Evolutionary conservation across 2,888 invertebrate species (phyloP).

Genomic region (Arge pagana): DNA sequence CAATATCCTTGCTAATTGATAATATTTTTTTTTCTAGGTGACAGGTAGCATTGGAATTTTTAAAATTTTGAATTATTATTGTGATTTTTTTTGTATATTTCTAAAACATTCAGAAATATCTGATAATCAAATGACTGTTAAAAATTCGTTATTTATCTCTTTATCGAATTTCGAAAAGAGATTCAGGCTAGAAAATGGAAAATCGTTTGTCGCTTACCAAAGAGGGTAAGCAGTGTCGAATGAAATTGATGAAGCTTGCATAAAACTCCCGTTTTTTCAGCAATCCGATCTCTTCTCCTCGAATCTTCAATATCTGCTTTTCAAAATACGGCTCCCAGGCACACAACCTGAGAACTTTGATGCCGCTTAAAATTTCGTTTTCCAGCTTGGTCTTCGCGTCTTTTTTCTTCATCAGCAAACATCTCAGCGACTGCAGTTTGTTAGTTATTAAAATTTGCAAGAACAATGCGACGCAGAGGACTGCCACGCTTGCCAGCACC

Average conservation of each 20-base stretch:
- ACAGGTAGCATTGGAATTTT: too few relatives aligned
- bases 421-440: constrained; percentile 78
- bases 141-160: too few relatives aligned
- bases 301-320: constrained; percentile 82
- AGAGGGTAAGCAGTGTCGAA: constrained; percentile 95
- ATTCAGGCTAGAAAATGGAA: too few relatives aligned
- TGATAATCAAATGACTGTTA: too few relatives aligned
- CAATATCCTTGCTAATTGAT: too few relatives aligned
- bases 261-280: constrained; percentile 87
- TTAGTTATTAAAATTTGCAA: constrained; percentile 85
- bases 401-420: constrained; percentile 90
- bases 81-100: too few relatives aligned
- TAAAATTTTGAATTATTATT: too few relatives aligned
- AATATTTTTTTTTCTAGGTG: too few relatives aligned
- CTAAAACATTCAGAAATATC: too few relatives aligned
- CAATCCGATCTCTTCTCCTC: constrained; percentile 85
- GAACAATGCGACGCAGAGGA: constrained; percentile 92
- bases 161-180: too few relatives aligned
- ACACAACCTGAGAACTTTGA: constrained; percentile 91
- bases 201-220: constrained; percentile 72
- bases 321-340: constrained; percentile 96
- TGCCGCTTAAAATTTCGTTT: constrained; percentile 91
- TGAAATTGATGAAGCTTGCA: constrained; percentile 86
- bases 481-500: constrained; percentile 89
- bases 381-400: constrained; percentile 91